Base-by-base conservation (phyloP, 2,797 vertebrate species). In the Leptatherina wallacei region DNA sequence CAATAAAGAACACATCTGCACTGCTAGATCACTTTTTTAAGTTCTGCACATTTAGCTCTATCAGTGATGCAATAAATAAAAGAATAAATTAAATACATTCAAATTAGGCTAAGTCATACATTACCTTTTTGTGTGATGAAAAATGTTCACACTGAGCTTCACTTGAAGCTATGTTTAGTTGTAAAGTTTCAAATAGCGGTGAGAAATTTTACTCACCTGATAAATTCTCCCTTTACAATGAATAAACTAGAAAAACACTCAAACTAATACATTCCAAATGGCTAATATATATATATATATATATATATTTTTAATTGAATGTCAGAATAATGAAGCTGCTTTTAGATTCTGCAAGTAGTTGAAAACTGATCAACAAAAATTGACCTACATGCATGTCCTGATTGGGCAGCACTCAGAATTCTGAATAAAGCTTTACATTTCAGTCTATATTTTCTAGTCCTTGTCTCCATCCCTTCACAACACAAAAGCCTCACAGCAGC, bases 71-170 rank as follows among this genome's bases (percentile, higher is more conserved):
- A 65, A 73, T 71, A 83, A 69, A 84, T 69, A 69, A 73, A 49
- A 72, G 1, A 68, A 86, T 69, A 77, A 88, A 88, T 81, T 54
- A 86, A 88, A 86, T 92, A 93, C 90, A 93, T 94, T 93, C 91
- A 92, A 66, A 85, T 84, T 64, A 80, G 72, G 73, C 76, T 57
- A 65, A 68, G 59, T 72, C 62, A 77, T 82, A 82, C 84, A 85
- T 70, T 75, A 81, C 56, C 65, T 72, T 65, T 80, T 74, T 80
- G 33, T 73, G 71, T 66, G 54, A 60, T 69, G 38, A 58, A 70
- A 81, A 66, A 71, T 51, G 36, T 68, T 60, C 32, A 84, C 73
- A 72, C 42, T 27, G 69, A 55, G 47, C 66, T 65, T 83, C 33
- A 55, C 66, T 59, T 81, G 76, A 82, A 75, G 69, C 69, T 67